Conservation (phyloP, 2,888 invertebrate species). For the Lepetodrilus schrolli region DNA sequence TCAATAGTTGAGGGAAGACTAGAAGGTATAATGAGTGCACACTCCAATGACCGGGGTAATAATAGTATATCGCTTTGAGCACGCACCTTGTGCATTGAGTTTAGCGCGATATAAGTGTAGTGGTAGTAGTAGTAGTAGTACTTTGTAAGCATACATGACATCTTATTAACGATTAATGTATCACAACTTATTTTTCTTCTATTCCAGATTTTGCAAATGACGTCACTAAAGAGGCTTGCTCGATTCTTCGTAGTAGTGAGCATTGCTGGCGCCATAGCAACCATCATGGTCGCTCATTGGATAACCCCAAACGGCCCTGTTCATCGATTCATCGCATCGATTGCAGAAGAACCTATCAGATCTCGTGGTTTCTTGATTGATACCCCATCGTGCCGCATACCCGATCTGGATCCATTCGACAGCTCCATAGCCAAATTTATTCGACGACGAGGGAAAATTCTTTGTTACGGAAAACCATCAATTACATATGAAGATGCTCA, state of each 20-base stretch:
- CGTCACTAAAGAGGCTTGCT: neutral
- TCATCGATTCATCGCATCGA: neutral
- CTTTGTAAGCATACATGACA: too few species aligned
- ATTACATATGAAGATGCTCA: slow-evolving; percentile 61
- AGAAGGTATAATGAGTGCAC: too few species aligned
- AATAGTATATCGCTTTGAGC: too few species aligned
- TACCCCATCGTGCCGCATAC: slow-evolving; percentile 68
- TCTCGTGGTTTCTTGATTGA: slow-evolving; percentile 59
- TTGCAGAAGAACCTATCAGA: neutral
- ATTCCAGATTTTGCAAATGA: neutral
- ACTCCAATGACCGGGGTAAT: too few species aligned
- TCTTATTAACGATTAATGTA: neutral
- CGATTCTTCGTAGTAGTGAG: neutral
- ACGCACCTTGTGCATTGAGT: too few species aligned
- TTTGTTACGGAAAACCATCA: slow-evolving; percentile 51
- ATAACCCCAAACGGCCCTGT: neutral
- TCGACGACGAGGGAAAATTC: slow-evolving; percentile 42
- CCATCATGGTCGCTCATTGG: slow-evolving; percentile 4
- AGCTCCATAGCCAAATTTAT: slow-evolving; percentile 51
- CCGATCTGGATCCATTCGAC: slow-evolving; percentile 68
- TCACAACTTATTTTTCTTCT: too few species aligned
- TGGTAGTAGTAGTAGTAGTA: too few species aligned
- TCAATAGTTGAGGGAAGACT: too few species aligned
- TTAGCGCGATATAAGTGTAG: too few species aligned
- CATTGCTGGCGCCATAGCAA: slow-evolving; percentile 11